Percentiles rank a stretch among this genome's conserved stretches.
Conservation (phyloP, 92 coral and sea anemone species). For the Palythoa grandiflora region DNA sequence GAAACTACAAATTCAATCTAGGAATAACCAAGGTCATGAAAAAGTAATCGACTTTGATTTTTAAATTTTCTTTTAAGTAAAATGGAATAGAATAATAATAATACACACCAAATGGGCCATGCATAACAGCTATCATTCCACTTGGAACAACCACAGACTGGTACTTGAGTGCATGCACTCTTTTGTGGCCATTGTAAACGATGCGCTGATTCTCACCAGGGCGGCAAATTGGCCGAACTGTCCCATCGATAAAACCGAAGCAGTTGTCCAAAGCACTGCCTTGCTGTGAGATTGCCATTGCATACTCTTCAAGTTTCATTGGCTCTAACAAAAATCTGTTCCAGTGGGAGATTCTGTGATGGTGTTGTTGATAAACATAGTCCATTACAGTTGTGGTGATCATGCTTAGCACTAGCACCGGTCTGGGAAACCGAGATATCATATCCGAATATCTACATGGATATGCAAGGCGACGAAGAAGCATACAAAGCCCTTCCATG, state of each 20-base stretch:
- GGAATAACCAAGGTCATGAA: conserved; percentile 20
- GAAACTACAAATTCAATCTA: conserved; percentile 6
- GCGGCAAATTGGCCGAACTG: conserved; percentile 16
- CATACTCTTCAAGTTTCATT: conserved; percentile 27
- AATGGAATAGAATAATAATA: conserved; percentile 1
- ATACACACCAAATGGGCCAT: conserved; percentile 9
- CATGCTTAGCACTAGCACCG: conserved; percentile 3
- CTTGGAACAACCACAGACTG: conserved; percentile 5
- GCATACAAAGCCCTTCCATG: background rate
- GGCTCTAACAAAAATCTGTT: conserved; percentile 22
- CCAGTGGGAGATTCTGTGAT: conserved; percentile 18
- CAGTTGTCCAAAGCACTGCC: conserved; percentile 23
- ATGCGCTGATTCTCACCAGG: conserved; percentile 20
- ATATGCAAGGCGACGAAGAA: background rate
- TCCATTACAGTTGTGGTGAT: conserved; percentile 5
- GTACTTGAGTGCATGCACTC: conserved; percentile 22
- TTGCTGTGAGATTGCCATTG: conserved; percentile 25
- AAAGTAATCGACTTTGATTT: conserved; percentile 8
- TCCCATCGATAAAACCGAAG: conserved; percentile 20
- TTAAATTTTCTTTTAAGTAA: background rate
- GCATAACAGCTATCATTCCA: conserved; percentile 18
- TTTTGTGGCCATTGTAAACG: conserved; percentile 3
- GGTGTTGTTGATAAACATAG: conserved; percentile 16
- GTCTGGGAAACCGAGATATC: conserved; percentile 19
- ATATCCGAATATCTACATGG: background rate